Conservation (phyloP, 2,888 invertebrate genomes). For the Germaria angustata region DNA sequence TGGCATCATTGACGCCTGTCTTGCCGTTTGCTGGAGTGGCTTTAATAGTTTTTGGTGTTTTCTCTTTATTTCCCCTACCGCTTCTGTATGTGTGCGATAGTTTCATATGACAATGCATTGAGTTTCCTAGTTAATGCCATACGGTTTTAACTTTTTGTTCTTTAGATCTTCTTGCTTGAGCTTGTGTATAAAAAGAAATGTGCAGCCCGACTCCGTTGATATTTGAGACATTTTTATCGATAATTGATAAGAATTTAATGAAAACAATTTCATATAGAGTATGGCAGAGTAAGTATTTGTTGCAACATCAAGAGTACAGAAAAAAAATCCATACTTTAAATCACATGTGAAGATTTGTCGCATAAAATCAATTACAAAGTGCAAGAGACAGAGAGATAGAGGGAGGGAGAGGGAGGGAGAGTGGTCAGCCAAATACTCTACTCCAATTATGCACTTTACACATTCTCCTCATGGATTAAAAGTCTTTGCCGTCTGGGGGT, state of each 20-base stretch:
- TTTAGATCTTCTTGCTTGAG: background rate
- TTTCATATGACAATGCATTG: constrained; percentile 60
- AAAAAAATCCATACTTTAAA: background rate
- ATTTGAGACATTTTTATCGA: constrained; percentile 63
- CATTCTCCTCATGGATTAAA: constrained; percentile 39
- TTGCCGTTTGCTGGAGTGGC: background rate
- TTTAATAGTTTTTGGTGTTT: background rate
- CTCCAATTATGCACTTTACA: constrained; percentile 23
- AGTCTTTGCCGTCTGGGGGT: constrained; percentile 28
- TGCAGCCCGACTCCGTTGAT: constrained; percentile 28
- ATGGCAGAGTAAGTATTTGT: background rate
- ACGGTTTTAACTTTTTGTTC: background rate
- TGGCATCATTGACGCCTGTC: constrained; percentile 19
- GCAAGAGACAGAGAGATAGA: no score
- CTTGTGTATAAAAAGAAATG: background rate
- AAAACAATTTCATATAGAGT: background rate
- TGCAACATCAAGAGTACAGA: background rate
- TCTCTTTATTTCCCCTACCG: background rate
- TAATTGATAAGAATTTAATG: constrained; percentile 62
- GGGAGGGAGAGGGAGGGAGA: background rate
- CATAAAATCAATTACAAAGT: constrained; percentile 48
- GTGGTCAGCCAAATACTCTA: constrained; percentile 8
- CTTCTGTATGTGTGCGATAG: constrained; percentile 1
- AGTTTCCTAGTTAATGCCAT: constrained; percentile 9
- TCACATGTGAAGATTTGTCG: constrained; percentile 32